Conservation (phyloP, 2,888 invertebrate genomes). For the Aphidius colemani region DNA sequence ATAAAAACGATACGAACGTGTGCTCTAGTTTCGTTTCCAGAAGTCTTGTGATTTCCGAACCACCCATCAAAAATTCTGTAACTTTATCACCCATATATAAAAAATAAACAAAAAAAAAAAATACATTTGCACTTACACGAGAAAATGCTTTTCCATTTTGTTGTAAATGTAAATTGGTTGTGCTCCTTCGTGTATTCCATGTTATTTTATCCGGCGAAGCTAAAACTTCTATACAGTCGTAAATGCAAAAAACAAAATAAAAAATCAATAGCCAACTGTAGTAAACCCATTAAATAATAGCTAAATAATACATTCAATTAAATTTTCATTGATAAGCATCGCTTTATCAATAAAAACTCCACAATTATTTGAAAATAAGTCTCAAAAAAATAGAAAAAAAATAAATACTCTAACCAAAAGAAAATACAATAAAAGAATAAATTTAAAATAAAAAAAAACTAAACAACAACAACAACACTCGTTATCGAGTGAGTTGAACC, state of each 20-base stretch:
- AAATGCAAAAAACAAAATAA: conserved; percentile 9
- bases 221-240: conserved; percentile 2
- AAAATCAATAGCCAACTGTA: too few species aligned
- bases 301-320: background rate
- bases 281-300: background rate
- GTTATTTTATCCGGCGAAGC: conserved; percentile 1
- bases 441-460: conserved; percentile 9
- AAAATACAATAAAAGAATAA: conserved; percentile 15
- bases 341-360: too few species aligned
- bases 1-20: conserved; percentile 9
- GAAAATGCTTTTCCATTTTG: background rate
- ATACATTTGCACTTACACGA: conserved; percentile 1
- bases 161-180: conserved; percentile 20
- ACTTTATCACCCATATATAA: background rate
- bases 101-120: background rate
- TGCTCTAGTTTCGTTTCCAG: conserved; percentile 15
- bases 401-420: conserved; percentile 1
- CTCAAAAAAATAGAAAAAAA: background rate
- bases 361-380: too few species aligned
- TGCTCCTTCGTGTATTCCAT: conserved; percentile 9
- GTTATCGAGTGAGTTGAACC: conserved; percentile 15
- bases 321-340: too few species aligned
- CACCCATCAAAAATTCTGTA: conserved; percentile 6
- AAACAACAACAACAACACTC: conserved; percentile 1
- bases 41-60: background rate